A percentile compares a stretch with the other conserved stretches of the same genome.
These are phyloP conservation scores for Odontomyia ornata DNA, from an alignment of 2,888 invertebrate species.

Conservation along the genomic window DNA sequence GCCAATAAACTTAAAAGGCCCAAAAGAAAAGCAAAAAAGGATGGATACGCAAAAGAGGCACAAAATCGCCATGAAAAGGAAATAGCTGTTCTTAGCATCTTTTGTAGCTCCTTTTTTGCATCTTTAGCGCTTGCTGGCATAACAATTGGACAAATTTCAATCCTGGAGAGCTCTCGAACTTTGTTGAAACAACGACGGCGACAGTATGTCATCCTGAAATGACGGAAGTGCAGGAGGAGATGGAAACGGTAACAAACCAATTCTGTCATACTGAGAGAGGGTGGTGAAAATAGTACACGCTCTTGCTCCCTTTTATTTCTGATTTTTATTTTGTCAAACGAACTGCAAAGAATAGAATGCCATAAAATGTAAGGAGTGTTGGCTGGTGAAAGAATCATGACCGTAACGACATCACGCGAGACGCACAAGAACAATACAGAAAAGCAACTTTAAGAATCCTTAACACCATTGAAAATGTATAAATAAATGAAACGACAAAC, in stretches of 20 bases:
- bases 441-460: slow-evolving; percentile 24
- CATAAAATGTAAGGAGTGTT: background rate
- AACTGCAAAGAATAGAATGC: background rate
- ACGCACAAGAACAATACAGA: slow-evolving; percentile 12
- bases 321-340: too few relatives aligned
- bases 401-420: background rate
- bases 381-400: too few relatives aligned
- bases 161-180: slow-evolving; percentile 26
- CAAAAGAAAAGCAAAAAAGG: background rate
- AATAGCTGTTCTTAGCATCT: slow-evolving; percentile 5
- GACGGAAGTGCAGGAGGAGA: background rate
- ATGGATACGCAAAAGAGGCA: background rate
- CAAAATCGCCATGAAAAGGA: background rate
- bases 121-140: slow-evolving; percentile 17
- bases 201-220: background rate
- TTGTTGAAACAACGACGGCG: background rate
- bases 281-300: too few relatives aligned
- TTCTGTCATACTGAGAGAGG: too few relatives aligned
- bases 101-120: background rate
- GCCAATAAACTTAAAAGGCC: background rate
- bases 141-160: slow-evolving; percentile 35
- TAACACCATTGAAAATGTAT: slow-evolving; percentile 27
- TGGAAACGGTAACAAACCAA: background rate
- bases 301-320: too few relatives aligned
- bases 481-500: background rate